phyloP scores from a whole-genome alignment of 2,888 invertebrate species.

The Loripinus fragilis region DNA sequence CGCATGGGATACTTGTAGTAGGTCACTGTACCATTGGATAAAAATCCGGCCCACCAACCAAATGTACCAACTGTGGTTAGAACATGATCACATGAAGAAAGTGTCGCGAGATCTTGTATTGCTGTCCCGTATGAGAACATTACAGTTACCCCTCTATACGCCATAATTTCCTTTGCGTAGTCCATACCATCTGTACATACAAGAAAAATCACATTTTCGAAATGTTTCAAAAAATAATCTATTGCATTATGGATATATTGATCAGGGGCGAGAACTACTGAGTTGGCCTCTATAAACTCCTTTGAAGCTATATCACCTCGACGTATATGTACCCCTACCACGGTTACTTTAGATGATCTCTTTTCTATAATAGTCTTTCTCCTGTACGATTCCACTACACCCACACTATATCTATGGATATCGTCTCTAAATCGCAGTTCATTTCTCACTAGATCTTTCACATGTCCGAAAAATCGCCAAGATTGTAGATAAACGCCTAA shows the following conservation, averaged over 20 bases:
- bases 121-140: constrained; percentile 9
- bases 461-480: constrained; percentile 43
- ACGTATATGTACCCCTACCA: constrained; percentile 42
- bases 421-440: constrained; percentile 37
- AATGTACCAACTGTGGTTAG: constrained; percentile 49
- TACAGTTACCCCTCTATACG: constrained; percentile 25
- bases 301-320: constrained; percentile 36
- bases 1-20: constrained; percentile 48
- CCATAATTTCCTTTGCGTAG: constrained; percentile 33
- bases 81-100: constrained; percentile 51
- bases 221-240: constrained; percentile 33
- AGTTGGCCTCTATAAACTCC: background rate
- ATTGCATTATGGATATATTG: constrained; percentile 28
- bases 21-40: constrained; percentile 46
- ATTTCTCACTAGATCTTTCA: constrained; percentile 25
- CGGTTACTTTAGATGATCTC: background rate
- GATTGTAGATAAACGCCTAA: constrained; percentile 45
- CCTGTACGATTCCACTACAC: constrained; percentile 24
- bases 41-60: constrained; percentile 58
- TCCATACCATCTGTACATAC: constrained; percentile 51
- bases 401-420: background rate
- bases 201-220: constrained; percentile 42
- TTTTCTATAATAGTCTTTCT: background rate
- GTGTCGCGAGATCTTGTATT: constrained; percentile 46
- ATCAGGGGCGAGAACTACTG: constrained; percentile 24